These are phyloP conservation scores for Cladopsammia gracilis DNA, from an alignment of 64 coral and sea anemone genomes.

Conservation along the genomic window DNA sequence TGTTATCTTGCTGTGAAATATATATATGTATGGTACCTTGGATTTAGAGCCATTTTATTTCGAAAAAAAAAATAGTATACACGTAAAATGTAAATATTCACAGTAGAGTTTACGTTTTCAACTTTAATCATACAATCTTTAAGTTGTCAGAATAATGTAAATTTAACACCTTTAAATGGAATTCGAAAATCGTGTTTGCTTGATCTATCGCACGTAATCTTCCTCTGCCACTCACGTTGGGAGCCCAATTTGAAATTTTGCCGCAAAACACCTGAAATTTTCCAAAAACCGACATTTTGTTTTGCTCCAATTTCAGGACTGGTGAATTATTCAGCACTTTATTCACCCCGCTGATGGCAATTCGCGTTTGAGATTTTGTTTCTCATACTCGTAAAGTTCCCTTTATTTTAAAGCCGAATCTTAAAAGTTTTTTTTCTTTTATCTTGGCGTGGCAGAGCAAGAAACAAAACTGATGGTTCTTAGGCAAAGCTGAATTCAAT, in stretches of 20 bases:
- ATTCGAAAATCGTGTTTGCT: neutral
- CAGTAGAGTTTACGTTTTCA: no score
- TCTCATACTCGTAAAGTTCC: neutral
- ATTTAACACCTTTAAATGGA: neutral
- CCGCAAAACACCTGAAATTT: neutral
- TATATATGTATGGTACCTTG: no score
- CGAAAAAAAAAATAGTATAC: no score
- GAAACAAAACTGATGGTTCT: neutral
- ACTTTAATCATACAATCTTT: no score
- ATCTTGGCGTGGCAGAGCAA: neutral
- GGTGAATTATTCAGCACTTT: constrained; percentile 13
- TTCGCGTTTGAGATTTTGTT: neutral
- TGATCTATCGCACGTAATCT: neutral
- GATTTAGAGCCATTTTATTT: no score
- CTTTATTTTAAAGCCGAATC: neutral
- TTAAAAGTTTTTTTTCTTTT: neutral
- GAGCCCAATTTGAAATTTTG: neutral
- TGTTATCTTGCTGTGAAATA: no score
- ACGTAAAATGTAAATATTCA: no score
- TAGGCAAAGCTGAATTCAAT: no score
- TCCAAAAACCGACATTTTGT: neutral
- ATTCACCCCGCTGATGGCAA: neutral
- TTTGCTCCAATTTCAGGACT: neutral
- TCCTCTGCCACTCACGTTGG: neutral
- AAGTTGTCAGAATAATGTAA: neutral